These are phyloP conservation scores for Mastigias papua DNA, from an alignment of 30 jellyfish, hydroid and myxozoan genomes.

Conservation along the genomic window DNA sequence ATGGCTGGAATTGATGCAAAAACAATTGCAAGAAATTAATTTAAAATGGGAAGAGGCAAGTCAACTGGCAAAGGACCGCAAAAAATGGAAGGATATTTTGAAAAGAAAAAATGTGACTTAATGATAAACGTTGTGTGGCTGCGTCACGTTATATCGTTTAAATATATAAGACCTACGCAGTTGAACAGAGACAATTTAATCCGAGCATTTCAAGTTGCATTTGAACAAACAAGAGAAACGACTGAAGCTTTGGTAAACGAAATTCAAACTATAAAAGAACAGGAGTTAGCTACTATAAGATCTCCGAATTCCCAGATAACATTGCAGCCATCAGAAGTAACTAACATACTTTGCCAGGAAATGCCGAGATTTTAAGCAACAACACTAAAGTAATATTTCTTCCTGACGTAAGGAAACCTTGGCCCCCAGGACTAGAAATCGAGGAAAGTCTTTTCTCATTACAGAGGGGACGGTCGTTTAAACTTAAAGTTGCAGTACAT, in stretches of 20 bases:
- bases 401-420: background rate
- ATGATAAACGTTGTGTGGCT: no score
- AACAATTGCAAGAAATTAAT: no score
- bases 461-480: constrained; percentile 1
- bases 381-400: background rate
- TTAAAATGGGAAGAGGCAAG: no score
- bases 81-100: no score
- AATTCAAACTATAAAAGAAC: background rate
- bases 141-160: no score
- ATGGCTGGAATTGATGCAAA: no score
- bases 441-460: background rate
- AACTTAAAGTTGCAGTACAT: background rate
- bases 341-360: background rate
- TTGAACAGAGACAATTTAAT: background rate
- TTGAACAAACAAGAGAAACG: background rate
- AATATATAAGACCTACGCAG: background rate
- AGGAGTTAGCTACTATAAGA: background rate
- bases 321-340: background rate
- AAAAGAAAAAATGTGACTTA: no score
- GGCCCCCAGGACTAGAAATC: constrained; percentile 13
- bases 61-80: no score
- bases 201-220: constrained; percentile 1
- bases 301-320: background rate
- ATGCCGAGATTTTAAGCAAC: background rate
- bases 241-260: background rate